A percentile compares a stretch with the other conserved stretches of the same genome.
phyloP scores from a whole-genome alignment of 1,140 invertebrate species.

The Drosophila ercepeae region DNA sequence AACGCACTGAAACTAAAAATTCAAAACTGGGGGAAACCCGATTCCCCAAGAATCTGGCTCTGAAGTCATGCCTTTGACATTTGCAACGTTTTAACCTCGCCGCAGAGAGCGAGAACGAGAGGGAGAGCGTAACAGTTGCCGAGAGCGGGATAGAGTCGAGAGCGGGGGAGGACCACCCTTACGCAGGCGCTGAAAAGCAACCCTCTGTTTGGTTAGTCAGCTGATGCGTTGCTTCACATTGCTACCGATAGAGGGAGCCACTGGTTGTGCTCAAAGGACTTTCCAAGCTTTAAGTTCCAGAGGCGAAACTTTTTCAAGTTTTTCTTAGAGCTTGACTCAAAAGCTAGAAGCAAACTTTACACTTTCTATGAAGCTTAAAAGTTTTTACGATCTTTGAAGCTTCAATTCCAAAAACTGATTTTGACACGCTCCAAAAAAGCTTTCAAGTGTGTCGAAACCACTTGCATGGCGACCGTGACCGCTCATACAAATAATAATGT shows the following conservation, averaged over 20 bases:
- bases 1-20: constrained; percentile 67
- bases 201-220: not conserved
- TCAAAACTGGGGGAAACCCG: constrained; percentile 7
- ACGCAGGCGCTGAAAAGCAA: constrained; percentile 16
- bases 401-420: no score
- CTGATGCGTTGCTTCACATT: not conserved
- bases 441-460: no score
- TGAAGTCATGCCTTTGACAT: constrained; percentile 60
- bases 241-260: not conserved
- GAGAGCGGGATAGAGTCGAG: not conserved
- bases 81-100: constrained; percentile 47
- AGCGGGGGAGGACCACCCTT: not conserved
- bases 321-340: not conserved
- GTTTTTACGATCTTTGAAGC: no score
- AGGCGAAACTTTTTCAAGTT: not conserved
- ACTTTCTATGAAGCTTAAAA: no score
- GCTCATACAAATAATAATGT: no score
- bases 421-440: no score
- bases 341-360: no score
- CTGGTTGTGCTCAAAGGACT: not conserved
- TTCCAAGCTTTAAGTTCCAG: not conserved
- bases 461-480: no score
- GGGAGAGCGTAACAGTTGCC: constrained; percentile 1
- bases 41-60: constrained; percentile 10
- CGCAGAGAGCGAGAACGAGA: constrained; percentile 1